These are phyloP conservation scores for Prunella strophiata DNA, from an alignment of 2,797 vertebrate species.

Conservation along the genomic window DNA sequence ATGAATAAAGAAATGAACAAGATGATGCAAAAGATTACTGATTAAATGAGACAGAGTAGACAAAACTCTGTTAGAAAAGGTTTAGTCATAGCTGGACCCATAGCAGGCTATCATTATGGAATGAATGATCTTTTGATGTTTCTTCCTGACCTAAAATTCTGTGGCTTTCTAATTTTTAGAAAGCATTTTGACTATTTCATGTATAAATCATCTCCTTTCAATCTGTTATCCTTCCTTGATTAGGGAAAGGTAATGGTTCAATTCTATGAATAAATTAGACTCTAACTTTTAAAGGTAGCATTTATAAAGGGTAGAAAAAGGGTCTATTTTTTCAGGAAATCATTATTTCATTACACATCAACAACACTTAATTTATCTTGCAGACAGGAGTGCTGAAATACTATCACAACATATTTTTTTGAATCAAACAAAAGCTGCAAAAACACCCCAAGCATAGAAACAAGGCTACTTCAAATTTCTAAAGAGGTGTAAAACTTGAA, in stretches of 20 bases:
- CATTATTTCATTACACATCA: neutral
- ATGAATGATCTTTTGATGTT: neutral
- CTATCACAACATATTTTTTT: neutral
- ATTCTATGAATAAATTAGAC: neutral
- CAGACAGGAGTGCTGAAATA: neutral
- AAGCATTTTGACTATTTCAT: neutral
- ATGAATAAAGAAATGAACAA: neutral
- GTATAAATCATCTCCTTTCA: neutral
- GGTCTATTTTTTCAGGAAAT: neutral
- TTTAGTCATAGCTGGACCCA: neutral
- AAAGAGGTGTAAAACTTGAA: neutral
- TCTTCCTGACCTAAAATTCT: neutral
- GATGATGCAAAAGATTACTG: neutral
- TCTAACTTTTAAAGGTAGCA: neutral
- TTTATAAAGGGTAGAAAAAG: neutral
- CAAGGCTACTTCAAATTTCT: neutral
- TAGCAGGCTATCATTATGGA: neutral
- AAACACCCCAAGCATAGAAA: fast-evolving
- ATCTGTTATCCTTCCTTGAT: neutral
- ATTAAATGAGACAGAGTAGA: neutral
- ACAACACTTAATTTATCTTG: neutral
- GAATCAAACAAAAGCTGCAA: neutral
- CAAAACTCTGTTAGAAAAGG: neutral
- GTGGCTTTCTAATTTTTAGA: neutral
- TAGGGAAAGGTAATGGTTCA: neutral